These are phyloP conservation scores for Ctenodactylus gundi DNA, from an alignment of 2,113 vertebrate genomes.

Conservation along the genomic window DNA sequence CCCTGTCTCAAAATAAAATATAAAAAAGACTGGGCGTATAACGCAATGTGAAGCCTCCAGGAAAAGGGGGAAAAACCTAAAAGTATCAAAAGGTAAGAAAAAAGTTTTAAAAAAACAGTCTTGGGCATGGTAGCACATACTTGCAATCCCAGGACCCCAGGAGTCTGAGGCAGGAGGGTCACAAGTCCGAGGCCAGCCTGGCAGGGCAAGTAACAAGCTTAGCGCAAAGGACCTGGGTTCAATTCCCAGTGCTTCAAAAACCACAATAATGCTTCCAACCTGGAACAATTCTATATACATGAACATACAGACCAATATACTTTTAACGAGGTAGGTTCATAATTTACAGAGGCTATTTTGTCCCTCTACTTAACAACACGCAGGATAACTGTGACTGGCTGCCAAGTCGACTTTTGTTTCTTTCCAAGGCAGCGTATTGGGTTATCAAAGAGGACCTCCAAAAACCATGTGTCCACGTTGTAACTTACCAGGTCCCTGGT, in stretches of 20 bases:
- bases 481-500: background rate
- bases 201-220: background rate
- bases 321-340: too few species aligned
- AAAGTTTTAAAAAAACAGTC: background rate
- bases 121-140: background rate
- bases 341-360: too few species aligned
- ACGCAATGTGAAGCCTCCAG: background rate
- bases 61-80: background rate
- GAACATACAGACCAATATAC: too few species aligned
- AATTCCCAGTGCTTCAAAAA: background rate
- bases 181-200: background rate
- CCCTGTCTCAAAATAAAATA: background rate
- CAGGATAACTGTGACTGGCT: background rate
- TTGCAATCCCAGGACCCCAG: background rate
- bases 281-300: too few species aligned
- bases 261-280: too few species aligned
- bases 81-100: background rate
- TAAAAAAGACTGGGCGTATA: background rate
- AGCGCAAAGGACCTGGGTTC: background rate
- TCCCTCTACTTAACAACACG: background rate
- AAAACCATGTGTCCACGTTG: background rate
- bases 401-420: background rate
- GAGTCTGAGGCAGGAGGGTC: background rate
- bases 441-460: background rate
- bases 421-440: background rate